Percentiles rank a stretch among this genome's conserved stretches.
Evolutionary conservation across 2,888 invertebrate genomes (phyloP).

Genomic region (Drosophila phalerata): DNA sequence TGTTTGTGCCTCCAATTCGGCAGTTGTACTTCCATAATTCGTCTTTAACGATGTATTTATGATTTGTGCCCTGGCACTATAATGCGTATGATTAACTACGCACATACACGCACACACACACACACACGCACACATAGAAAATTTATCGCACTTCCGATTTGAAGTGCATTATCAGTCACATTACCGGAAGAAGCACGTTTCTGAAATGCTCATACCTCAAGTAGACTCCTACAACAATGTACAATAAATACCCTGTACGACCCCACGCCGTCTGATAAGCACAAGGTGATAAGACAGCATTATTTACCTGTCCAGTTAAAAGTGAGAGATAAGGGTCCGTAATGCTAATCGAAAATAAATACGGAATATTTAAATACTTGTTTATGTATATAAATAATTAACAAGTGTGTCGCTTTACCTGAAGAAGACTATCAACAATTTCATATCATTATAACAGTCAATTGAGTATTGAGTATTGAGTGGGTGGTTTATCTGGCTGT

Average conservation of each 20-base stretch:
- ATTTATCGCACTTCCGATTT: slow-evolving; percentile 59
- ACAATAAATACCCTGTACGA: slow-evolving; percentile 1
- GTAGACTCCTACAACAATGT: neutral
- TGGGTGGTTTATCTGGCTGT: neutral
- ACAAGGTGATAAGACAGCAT: slow-evolving; percentile 28
- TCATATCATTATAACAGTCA: slow-evolving; percentile 7
- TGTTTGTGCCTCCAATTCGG: slow-evolving; percentile 41
- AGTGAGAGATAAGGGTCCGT: slow-evolving; percentile 14
- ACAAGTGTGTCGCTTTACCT: slow-evolving; percentile 31
- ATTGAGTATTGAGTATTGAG: neutral
- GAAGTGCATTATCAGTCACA: slow-evolving; percentile 65
- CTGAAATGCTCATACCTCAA: slow-evolving; percentile 20
- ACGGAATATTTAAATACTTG: slow-evolving; percentile 6
- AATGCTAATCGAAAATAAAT: slow-evolving; percentile 19
- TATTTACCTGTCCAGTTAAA: slow-evolving; percentile 18
- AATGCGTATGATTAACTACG: slow-evolving; percentile 60
- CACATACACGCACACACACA: slow-evolving; percentile 34
- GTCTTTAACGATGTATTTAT: slow-evolving; percentile 74
- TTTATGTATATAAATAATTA: slow-evolving; percentile 38
- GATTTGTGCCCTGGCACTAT: slow-evolving; percentile 48
- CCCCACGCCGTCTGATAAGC: slow-evolving; percentile 35
- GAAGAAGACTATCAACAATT: slow-evolving; percentile 14
- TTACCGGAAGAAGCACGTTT: slow-evolving; percentile 61
- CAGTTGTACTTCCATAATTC: slow-evolving; percentile 68
- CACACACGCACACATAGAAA: slow-evolving; percentile 37